These are phyloP conservation scores for Picus viridis DNA, from an alignment of 2,797 vertebrate species.

Conservation along the genomic window DNA sequence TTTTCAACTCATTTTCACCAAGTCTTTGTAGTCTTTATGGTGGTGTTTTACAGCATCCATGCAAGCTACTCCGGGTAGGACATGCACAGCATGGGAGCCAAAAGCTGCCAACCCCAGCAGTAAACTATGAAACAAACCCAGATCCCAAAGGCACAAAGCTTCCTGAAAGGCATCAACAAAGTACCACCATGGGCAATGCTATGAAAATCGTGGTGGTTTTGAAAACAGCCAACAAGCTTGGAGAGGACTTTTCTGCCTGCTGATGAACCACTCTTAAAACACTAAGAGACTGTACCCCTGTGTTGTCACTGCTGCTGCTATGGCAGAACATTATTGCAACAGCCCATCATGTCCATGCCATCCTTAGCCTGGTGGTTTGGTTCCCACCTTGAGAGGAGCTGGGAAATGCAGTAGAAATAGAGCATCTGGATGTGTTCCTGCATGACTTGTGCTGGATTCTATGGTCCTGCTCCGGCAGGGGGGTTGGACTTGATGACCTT, in stretches of 20 bases:
- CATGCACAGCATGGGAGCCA: fast-evolving
- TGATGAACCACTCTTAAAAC: background rate
- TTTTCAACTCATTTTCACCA: background rate
- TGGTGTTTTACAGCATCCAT: background rate
- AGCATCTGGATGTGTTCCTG: background rate
- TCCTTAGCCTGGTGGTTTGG: fast-evolving
- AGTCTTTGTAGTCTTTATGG: background rate
- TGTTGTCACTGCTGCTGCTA: background rate
- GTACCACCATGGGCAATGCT: fast-evolving
- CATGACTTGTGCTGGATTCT: too few relatives aligned
- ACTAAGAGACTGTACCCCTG: background rate
- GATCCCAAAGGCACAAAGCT: background rate
- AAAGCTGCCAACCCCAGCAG: background rate
- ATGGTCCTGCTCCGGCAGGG: too few relatives aligned
- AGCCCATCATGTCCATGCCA: background rate
- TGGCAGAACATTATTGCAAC: background rate
- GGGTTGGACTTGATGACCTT: too few relatives aligned
- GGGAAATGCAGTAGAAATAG: background rate
- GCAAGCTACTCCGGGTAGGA: background rate
- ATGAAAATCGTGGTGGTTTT: background rate
- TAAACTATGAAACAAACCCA: background rate
- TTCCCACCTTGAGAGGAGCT: background rate
- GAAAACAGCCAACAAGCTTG: background rate
- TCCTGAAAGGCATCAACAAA: background rate
- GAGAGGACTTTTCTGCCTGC: background rate